Percentiles rank a stretch among this genome's conserved stretches.
These are phyloP conservation scores for Tenthredo scrophulariae DNA, from an alignment of 2,888 invertebrate species.

Conservation along the genomic window DNA sequence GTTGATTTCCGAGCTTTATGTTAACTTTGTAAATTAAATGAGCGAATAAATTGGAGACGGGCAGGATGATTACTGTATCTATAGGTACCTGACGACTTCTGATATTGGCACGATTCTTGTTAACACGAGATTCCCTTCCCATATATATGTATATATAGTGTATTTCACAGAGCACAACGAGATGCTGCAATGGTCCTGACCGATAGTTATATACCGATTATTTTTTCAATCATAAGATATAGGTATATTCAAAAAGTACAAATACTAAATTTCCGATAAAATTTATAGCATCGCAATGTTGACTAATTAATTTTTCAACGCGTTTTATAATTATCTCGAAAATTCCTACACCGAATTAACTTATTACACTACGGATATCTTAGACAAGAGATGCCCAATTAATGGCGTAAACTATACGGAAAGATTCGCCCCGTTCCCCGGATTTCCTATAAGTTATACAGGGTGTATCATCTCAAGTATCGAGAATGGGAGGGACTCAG, in stretches of 20 bases:
- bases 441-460: not conserved
- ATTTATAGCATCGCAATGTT: not conserved
- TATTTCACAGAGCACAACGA: not conserved
- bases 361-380: not conserved
- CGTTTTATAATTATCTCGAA: not conserved
- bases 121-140: slow-evolving; percentile 9
- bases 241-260: not conserved
- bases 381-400: not conserved
- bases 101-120: slow-evolving; percentile 42
- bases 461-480: no score
- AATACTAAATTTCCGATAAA: not conserved
- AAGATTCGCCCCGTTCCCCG: not conserved
- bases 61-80: not conserved
- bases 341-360: not conserved
- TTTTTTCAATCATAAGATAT: not conserved
- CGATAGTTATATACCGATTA: no score
- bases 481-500: no score
- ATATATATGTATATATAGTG: not conserved
- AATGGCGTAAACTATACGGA: not conserved
- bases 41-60: not conserved
- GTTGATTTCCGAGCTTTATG: not conserved
- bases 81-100: not conserved
- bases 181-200: not conserved
- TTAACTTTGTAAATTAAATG: slow-evolving; percentile 23
- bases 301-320: not conserved